Evolutionary conservation across 2,113 vertebrate species (phyloP), one percentile per base, ranked within the genome.

Genomic region (Eleginops maclovinus): DNA sequence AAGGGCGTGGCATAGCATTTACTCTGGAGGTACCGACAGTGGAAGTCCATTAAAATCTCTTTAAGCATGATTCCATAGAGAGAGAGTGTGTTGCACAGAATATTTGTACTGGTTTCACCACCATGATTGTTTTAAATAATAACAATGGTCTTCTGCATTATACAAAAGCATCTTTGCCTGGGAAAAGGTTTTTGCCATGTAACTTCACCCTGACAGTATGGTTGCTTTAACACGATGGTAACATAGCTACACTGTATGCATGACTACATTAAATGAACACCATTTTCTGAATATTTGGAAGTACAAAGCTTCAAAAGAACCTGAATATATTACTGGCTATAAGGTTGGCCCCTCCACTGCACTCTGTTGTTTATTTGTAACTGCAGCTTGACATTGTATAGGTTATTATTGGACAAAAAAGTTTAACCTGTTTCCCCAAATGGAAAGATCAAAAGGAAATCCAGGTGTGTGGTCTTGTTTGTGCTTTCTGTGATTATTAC

Each of bases 1-100:
- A 14, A 24, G 43, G 83, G 73, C 17, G 58, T 28, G 36, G 61
- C 28, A 22, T 19, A 13, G 58, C 47, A 26, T 21, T 61, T 21
- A 1, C 28, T 28, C 14, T 26, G 5, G 64, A 58, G 41, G 31
- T 55, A n/a, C 46, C 17, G 14, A 47, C 16, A 15, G 14, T 17
- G 14, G 17, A 36, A 26, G n/a, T 24, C 67, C 13, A 40, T 77
- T 36, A 24, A 59, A 56, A 21, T 22, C 66, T 55, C n/a, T 46
- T 31, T 40, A 14, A 3, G 5, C 21, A 5, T 43, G 41, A 60
- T 17, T 59, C 16, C 47, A 31, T 8, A 44, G 51, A 22, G 69
- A 60, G 24, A 43, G 15, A 75, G 31, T 13, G 47, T 13, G 49
- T 49, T 49, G 14, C 19, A 65, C 15, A 47, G 21, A 47, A 26